These are phyloP conservation scores for Hirudinaria manillensis DNA, from an alignment of 2,888 invertebrate genomes.

Conservation along the genomic window DNA sequence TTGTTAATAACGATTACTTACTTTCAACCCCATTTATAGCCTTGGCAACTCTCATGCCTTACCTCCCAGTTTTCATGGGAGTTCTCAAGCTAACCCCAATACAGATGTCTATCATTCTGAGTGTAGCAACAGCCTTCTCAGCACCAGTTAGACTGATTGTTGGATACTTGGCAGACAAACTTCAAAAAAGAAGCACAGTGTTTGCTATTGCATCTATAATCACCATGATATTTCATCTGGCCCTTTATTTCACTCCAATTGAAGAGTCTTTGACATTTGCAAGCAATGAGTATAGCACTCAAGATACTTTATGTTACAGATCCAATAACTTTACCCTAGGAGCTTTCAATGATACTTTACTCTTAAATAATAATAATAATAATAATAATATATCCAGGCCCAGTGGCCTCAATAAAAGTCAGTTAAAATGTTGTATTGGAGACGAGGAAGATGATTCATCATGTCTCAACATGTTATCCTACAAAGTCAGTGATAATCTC, in stretches of 20 bases:
- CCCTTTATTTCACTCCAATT: conserved; percentile 60
- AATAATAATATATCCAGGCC: too few relatives aligned
- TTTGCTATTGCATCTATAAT: conserved; percentile 71
- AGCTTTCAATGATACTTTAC: background rate
- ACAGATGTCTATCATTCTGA: conserved; percentile 72
- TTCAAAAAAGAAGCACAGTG: conserved; percentile 73
- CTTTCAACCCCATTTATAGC: conserved; percentile 57
- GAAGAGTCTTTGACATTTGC: background rate
- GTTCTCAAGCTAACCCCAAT: conserved; percentile 67
- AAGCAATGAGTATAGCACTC: background rate
- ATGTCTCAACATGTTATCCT: background rate
- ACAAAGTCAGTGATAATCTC: background rate
- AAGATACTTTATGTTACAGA: too few relatives aligned
- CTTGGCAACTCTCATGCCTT: conserved; percentile 73
- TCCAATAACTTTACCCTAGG: background rate
- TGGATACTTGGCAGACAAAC: conserved; percentile 73
- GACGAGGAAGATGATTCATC: background rate
- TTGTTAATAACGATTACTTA: background rate
- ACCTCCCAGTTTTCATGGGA: conserved; percentile 72
- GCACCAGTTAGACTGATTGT: conserved; percentile 71
- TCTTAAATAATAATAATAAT: background rate
- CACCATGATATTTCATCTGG: conserved; percentile 73
- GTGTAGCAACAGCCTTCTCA: conserved; percentile 72
- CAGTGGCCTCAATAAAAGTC: background rate
- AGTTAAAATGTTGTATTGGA: background rate